Conservation (phyloP, 2,113 vertebrate species). For the Amphiprion ocellaris region DNA sequence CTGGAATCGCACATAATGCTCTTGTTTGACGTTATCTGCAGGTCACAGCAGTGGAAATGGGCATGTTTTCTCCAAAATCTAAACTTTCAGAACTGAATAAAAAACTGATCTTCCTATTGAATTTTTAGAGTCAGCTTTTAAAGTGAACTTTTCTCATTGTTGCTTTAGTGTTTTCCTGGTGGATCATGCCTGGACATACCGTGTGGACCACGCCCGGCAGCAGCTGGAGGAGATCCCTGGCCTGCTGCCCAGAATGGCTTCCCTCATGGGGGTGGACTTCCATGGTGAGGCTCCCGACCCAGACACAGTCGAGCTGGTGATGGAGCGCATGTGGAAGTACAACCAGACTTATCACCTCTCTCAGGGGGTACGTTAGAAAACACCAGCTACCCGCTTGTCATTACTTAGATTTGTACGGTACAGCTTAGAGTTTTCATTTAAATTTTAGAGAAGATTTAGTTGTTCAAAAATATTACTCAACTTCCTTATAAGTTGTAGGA, state of each 20-base stretch:
- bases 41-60: too few relatives aligned
- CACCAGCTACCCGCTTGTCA: too few relatives aligned
- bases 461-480: too few relatives aligned
- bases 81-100: too few relatives aligned
- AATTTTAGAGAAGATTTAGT: too few relatives aligned
- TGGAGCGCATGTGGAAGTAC: constrained; percentile 96
- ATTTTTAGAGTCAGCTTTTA: too few relatives aligned
- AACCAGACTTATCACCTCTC: constrained; percentile 96
- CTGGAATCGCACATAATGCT: too few relatives aligned
- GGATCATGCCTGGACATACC: constrained; percentile 96
- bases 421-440: too few relatives aligned
- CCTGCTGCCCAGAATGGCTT: constrained; percentile 91
- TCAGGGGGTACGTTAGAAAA: constrained; percentile 87
- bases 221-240: constrained; percentile 91
- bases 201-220: constrained; percentile 82
- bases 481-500: too few relatives aligned
- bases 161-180: constrained; percentile 90
- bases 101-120: neutral
- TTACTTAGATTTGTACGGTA: too few relatives aligned
- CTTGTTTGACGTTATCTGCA: too few relatives aligned
- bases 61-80: too few relatives aligned
- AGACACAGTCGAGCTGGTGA: constrained; percentile 84
- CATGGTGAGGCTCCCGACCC: constrained; percentile 90
- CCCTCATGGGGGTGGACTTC: constrained; percentile 90
- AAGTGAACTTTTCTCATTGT: neutral